Base-by-base conservation (phyloP, 2,113 vertebrate species). In the Aldabrachelys gigantea region DNA sequence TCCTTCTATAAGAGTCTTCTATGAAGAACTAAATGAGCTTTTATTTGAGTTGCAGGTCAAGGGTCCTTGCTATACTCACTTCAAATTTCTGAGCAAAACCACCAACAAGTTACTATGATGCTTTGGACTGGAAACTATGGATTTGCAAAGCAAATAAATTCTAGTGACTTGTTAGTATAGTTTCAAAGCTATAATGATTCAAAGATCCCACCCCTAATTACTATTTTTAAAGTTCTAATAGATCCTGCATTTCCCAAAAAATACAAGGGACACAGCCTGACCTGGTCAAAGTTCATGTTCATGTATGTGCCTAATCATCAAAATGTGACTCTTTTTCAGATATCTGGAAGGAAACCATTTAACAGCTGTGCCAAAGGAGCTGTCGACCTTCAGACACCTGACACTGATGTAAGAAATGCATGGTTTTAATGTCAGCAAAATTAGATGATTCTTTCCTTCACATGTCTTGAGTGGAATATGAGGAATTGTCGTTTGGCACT, bases 321-420 rank as follows among this genome's bases (percentile, higher is more conserved):
- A 80, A 94, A 95, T 88, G 53, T 94, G 96, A 2, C 59, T 75
- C 97, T 87, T 98, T 54, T 98, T 96, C 98, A 99, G 99, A 27
- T 99, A 99, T 97, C 98, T 99, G 98, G 99, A 99, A 98, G 99
- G 99, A 93, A 99, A 99, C 97, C 98, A 98, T 88, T 98, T 99
- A 96, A 99, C 99, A 78, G 98, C 99, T 35, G 99, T 99, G 93
- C 99, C 99, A 3, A 99, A 98, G 97, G 99, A 99, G 88, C 98
- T 99, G 89, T 98, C 99, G 4, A 59, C 95, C 89, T 98, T 99
- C 97, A 99, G 98, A 97, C 99, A 99, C 89, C 98, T 99, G 91
- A 98, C 98, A 4, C 97, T 99, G 7, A 98, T 99, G 99, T 99
- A 98, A 98, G 99, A 97, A 95, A 95, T 80, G 65, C 1, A 3